Evolutionary conservation across 2,113 vertebrate species (phyloP).

Genomic region (Solenodon paradoxus): DNA sequence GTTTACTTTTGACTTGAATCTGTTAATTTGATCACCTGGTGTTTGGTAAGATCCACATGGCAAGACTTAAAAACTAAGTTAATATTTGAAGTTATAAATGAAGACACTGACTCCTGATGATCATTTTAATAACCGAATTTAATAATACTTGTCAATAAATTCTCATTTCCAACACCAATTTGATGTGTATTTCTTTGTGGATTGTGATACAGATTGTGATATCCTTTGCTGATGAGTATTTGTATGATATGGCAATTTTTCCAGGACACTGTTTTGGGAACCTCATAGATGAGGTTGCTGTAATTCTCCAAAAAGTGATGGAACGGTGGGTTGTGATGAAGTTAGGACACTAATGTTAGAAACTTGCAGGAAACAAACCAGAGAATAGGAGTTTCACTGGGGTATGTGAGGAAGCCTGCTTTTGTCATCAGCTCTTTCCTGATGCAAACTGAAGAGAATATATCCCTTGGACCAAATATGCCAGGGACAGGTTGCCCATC

Average conservation of each 20-base stretch:
- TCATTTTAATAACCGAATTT: background rate
- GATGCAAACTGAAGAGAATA: background rate
- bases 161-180: background rate
- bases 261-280: background rate
- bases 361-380: background rate
- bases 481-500: background rate
- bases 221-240: background rate
- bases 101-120: background rate
- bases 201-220: too few species aligned
- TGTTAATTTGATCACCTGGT: background rate
- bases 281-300: background rate
- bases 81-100: background rate
- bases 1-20: background rate
- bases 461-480: background rate
- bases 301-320: background rate
- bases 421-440: background rate
- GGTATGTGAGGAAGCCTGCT: background rate
- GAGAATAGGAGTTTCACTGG: background rate
- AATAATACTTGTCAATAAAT: background rate
- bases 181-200: too few species aligned
- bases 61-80: background rate
- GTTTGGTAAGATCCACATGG: background rate
- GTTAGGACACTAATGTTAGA: background rate
- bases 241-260: conserved; percentile 3
- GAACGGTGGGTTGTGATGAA: background rate